A percentile compares a stretch with the other conserved stretches of the same genome.
Evolutionary conservation across 2,797 vertebrate genomes (phyloP).

Genomic region (Molossus molossus): DNA sequence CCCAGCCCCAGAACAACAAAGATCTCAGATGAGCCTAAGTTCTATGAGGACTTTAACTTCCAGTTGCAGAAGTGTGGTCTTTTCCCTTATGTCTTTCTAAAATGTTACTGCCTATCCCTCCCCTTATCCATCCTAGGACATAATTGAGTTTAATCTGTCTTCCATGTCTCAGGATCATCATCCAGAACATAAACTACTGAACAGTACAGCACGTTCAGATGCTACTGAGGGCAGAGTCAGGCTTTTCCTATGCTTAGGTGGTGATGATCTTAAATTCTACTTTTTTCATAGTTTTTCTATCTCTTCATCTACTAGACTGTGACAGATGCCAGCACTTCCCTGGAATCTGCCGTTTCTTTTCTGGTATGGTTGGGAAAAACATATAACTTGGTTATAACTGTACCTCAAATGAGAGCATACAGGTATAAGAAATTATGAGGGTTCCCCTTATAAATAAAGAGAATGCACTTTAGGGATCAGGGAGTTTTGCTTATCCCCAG

Average conservation of each 20-base stretch:
- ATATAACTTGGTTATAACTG: not conserved
- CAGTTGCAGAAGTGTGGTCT: not conserved
- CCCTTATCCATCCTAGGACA: not conserved
- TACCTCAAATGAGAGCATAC: not conserved
- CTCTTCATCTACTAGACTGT: not conserved
- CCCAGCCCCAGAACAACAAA: not conserved
- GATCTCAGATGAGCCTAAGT: constrained; percentile 17
- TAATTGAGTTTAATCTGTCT: not conserved
- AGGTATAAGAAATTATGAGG: not conserved
- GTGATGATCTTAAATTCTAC: not conserved
- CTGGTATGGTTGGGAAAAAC: constrained; percentile 27
- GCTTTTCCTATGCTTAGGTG: not conserved
- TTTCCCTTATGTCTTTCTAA: constrained; percentile 17
- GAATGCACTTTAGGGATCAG: not conserved
- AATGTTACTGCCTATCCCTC: not conserved
- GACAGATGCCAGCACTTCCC: not conserved
- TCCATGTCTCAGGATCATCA: not conserved
- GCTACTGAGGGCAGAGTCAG: not conserved
- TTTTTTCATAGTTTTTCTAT: not conserved
- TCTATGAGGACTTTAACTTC: not conserved
- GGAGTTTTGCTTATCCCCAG: not conserved
- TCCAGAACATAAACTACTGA: constrained; percentile 37
- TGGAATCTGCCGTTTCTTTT: not conserved
- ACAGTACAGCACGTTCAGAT: not conserved
- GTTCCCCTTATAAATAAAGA: constrained; percentile 19